Percentiles rank a stretch among this genome's conserved stretches.
Conservation (phyloP, 1,140 invertebrate species). For the Thereuonema tuberculata region DNA sequence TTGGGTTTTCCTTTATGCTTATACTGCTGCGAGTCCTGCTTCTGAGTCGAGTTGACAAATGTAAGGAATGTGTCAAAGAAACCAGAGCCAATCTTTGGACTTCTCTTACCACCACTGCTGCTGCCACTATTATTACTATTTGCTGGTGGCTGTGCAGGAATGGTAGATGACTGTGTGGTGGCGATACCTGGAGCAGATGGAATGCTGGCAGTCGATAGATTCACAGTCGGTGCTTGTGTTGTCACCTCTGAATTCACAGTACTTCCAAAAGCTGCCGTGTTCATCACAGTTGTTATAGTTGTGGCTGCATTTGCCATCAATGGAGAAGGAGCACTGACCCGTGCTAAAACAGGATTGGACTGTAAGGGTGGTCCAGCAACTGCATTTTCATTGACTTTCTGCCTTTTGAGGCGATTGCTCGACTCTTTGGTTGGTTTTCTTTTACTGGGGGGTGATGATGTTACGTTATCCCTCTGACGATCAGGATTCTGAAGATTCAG, state of each 20-base stretch:
- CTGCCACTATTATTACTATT: constrained; percentile 6
- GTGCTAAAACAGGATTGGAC: constrained; percentile 34
- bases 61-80: constrained; percentile 32
- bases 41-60: constrained; percentile 32
- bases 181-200: constrained; percentile 17
- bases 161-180: constrained; percentile 28
- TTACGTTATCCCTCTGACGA: not conserved
- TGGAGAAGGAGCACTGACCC: constrained; percentile 48
- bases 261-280: constrained; percentile 31
- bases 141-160: constrained; percentile 30
- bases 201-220: constrained; percentile 17
- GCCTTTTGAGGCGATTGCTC: constrained; percentile 11
- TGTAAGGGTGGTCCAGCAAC: constrained; percentile 7
- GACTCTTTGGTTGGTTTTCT: constrained; percentile 14
- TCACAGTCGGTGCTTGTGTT: not conserved
- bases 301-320: constrained; percentile 57
- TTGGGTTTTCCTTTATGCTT: constrained; percentile 10
- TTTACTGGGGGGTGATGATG: constrained; percentile 1
- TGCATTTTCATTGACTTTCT: constrained; percentile 14
- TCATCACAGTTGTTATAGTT: constrained; percentile 53
- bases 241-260: not conserved
- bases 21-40: constrained; percentile 21
- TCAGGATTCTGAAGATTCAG: constrained; percentile 40
- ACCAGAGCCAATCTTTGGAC: constrained; percentile 17
- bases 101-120: not conserved